Base-by-base conservation (phyloP, 1,140 invertebrate species). In the Dendrolimus kikuchii region DNA sequence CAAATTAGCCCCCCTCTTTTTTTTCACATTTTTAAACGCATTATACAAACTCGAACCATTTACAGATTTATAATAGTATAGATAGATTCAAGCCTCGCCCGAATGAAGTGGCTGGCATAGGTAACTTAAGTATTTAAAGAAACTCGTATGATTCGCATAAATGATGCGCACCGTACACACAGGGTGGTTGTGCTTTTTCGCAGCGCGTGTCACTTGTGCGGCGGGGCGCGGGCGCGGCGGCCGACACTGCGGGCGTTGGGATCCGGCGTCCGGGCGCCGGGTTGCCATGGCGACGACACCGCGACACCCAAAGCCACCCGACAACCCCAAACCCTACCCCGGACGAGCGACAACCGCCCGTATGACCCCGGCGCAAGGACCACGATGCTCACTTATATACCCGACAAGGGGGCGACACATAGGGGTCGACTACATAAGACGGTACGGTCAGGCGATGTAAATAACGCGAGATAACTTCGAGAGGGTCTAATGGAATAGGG, bases 211-310 rank as follows among this genome's bases (percentile, higher is more conserved):
- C 81, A 85, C 79, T 85, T 82, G 80, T 73, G 76, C 78, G 83
- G 87, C 81, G 87, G 79, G 86, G 88, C 71, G 87, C 86, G 87
- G 84, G 87, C 85, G 89, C 71, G 88, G 88, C 88, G 88, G 78
- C 89, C 89, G 89, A 90, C 89, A 89, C 89, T 81, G 88, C 86
- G 81, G 89, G 89, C 89, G 89, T 89, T 88, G 88, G 77, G 77
- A 81, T 84, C 75, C 75, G 71, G 77, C 80, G 81, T 74, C 83
- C 77, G 81, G 76, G 77, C 74, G 79, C 77, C 77, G 72, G 81
- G 89, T 90, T 82, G 77, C 89, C 88, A 88, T 89, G 84, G 82
- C 86, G 76, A 90, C 89, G 86, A 89, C 89, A 88, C 87, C 86
- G 86, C 79, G 74, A 76, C 80, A 74, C 80, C 77, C 69, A 68